These are phyloP conservation scores for Cyphomyrmex costatus DNA, from an alignment of 1,140 invertebrate genomes.

Conservation along the genomic window DNA sequence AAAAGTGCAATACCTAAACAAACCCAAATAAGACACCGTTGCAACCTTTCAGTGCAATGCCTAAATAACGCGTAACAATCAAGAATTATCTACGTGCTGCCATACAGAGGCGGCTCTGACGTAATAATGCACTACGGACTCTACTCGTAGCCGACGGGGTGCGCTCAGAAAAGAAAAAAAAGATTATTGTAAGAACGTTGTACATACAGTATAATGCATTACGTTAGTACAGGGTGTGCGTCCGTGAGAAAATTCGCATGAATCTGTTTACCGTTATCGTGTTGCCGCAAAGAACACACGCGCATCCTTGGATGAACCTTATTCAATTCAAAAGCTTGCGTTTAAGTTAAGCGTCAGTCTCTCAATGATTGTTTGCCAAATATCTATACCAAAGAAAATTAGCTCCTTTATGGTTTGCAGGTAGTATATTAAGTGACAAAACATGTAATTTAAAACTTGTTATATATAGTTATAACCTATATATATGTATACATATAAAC, in stretches of 20 bases:
- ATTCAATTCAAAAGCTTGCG: neutral
- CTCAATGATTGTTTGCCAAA: constrained; percentile 9
- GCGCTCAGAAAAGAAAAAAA: constrained; percentile 46
- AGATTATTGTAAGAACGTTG: constrained; percentile 77
- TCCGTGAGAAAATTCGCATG: constrained; percentile 66
- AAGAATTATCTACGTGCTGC: constrained; percentile 33
- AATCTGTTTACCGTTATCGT: constrained; percentile 55
- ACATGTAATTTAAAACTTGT: constrained; percentile 12
- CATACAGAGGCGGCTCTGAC: constrained; percentile 19
- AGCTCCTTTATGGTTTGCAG: neutral
- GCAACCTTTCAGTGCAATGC: constrained; percentile 30
- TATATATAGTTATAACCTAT: no score
- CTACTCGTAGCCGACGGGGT: constrained; percentile 65
- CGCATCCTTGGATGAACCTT: neutral
- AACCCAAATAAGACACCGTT: neutral
- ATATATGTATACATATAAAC: neutral
- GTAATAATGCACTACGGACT: constrained; percentile 25
- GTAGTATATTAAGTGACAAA: constrained; percentile 7
- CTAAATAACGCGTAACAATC: constrained; percentile 25
- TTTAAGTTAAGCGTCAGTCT: neutral
- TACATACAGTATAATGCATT: constrained; percentile 78
- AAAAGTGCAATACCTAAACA: constrained; percentile 31
- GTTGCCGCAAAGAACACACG: neutral
- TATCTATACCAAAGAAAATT: constrained; percentile 29
- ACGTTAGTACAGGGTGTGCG: constrained; percentile 69